Evolutionary conservation across 1,140 invertebrate species (phyloP).

Genomic region (Bombyx mandarina): DNA sequence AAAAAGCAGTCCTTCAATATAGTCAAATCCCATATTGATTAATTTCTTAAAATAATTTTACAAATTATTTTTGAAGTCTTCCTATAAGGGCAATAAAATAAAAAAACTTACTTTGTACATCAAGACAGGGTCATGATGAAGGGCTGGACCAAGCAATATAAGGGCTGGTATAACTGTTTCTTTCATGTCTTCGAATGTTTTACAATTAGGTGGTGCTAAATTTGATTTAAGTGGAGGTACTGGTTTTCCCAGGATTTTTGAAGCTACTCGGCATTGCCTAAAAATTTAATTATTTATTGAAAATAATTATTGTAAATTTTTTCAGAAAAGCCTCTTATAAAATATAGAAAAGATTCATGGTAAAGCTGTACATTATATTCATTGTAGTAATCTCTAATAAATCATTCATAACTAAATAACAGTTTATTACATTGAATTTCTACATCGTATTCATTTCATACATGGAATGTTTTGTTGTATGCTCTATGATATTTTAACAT

Average conservation of each 20-base stretch:
- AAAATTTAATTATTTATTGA: slow-evolving; percentile 15
- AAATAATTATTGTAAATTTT: not conserved
- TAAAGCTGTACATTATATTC: no score
- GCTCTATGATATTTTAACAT: no score
- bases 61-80: no score
- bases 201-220: slow-evolving; percentile 73
- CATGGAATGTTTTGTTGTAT: no score
- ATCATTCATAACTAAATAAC: no score
- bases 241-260: slow-evolving; percentile 76
- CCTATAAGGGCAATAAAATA: not conserved
- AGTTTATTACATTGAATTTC: no score
- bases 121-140: slow-evolving; percentile 89
- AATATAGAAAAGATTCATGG: no score
- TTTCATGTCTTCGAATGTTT: slow-evolving; percentile 79
- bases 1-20: no score
- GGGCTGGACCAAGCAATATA: slow-evolving; percentile 86
- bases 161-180: slow-evolving; percentile 90
- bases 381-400: no score
- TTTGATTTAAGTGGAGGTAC: slow-evolving; percentile 72
- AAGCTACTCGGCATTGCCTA: slow-evolving; percentile 80
- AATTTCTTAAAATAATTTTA: no score
- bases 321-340: not conserved
- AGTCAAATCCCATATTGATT: no score
- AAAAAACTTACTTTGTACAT: slow-evolving; percentile 83
- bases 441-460: no score